Evolutionary conservation across 2,888 invertebrate species (phyloP), one percentile per base, ranked within the genome.

Genomic region (Aphelenchoides bicaudatus): DNA sequence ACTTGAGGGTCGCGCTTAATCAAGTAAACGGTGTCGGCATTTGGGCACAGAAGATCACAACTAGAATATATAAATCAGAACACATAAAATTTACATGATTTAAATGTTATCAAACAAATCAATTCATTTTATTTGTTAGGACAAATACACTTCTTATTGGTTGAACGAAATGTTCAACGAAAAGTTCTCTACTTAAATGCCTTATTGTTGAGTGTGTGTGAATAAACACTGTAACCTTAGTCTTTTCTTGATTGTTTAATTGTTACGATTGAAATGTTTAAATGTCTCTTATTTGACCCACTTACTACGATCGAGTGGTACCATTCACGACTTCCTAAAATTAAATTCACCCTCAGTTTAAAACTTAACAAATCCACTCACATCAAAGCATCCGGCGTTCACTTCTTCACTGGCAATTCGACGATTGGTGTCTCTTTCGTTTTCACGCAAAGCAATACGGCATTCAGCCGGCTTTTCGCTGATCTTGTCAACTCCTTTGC

Each of bases 11-110:
- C 43, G 5, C 66, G 46, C 21, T 62, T 55, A 47, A 72, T 68
- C 58, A 71, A 61, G 61, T 75, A 75, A 23, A 72, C 75, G 13
- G 75, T 75, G 47, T 70, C 74, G 23, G 75, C 75, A 30, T 66
- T 65, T 5, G 72, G 73, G 37, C 74, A 74, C 23, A 73, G 61
- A 27, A 73, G 58, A 34, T 74, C 70, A 58, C 74, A 74, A n/a
- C n/a, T n/a, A n/a, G n/a, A n/a, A n/a, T n/a, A n/a, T n/a, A 47
- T 68, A 69, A 21, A n/a, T n/a, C 19, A 39, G 21, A 39, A 23
- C 39, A 10, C 39, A 21, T 39, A 8, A 39, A 39, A 13, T 34
- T 34, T 34, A 13, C 13, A 34, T 13, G 13, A 10, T 39, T 10
- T 10, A 39, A 39, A 2, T 23, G 3, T 39, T 39, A 39, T 21